Evolutionary conservation across 2,113 vertebrate genomes (phyloP).

Genomic region (Oxygymnocypris stewartii): DNA sequence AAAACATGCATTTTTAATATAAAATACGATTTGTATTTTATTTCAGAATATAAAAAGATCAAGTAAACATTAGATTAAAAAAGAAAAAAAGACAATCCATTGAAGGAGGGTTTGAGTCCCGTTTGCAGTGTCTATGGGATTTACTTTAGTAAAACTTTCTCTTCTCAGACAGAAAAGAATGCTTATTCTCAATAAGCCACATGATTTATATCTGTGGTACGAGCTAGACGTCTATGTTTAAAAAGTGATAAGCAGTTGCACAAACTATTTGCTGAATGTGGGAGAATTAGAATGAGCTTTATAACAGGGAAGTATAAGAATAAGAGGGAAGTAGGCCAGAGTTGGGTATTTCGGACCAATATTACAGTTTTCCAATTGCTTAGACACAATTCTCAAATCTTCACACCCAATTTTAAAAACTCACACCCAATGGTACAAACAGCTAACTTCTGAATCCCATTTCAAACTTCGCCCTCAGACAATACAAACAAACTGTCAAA

Average conservation of each 20-base stretch:
- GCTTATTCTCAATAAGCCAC: background rate
- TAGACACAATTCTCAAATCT: background rate
- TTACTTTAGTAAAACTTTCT: background rate
- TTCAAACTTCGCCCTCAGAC: no score
- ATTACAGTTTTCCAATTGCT: no score
- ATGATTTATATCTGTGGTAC: background rate
- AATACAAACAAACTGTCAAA: no score
- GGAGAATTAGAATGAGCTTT: background rate
- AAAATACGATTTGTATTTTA: background rate
- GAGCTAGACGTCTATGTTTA: background rate
- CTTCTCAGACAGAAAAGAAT: background rate
- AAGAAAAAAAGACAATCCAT: no score
- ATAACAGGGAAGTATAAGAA: constrained; percentile 2
- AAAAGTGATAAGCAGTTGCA: background rate
- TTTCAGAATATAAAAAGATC: background rate
- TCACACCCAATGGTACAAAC: background rate
- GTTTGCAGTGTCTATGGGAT: background rate
- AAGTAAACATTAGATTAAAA: background rate
- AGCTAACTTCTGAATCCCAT: background rate
- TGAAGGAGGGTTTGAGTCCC: background rate
- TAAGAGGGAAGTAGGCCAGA: background rate
- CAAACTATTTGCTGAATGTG: background rate
- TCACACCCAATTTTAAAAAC: background rate
- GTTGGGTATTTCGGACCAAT: background rate
- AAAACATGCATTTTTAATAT: background rate